Conservation (phyloP, 2,888 invertebrate species). For the Antitype chi region DNA sequence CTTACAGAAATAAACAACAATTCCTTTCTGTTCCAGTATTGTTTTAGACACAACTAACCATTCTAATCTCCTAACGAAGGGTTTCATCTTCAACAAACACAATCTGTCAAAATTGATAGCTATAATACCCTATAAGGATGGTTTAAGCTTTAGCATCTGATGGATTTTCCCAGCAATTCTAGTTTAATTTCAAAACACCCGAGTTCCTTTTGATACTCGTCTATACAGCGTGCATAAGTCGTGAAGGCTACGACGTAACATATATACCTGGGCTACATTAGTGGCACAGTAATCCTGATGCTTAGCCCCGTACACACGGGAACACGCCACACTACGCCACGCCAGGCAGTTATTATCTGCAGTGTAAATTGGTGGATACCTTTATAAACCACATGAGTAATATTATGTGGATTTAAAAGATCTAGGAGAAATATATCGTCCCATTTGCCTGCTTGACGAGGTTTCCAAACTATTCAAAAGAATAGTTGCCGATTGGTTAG, state of each 20-base stretch:
- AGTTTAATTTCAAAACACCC: background rate
- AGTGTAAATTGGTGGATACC: slow-evolving; percentile 43
- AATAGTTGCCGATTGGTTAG: no score
- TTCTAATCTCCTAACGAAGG: background rate
- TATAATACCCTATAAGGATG: background rate
- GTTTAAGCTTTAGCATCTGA: background rate
- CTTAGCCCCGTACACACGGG: slow-evolving; percentile 44
- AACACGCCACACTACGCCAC: background rate
- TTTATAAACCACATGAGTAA: slow-evolving; percentile 26
- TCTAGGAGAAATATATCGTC: background rate
- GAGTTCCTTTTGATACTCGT: background rate
- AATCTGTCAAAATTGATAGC: background rate
- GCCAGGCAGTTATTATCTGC: slow-evolving; percentile 31
- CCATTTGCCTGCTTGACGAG: no score
- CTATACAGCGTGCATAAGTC: background rate
- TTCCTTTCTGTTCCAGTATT: background rate
- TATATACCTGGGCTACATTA: slow-evolving; percentile 34
- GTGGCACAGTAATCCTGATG: slow-evolving; percentile 48
- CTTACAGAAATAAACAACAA: background rate
- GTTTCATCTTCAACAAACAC: background rate
- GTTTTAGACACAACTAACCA: background rate
- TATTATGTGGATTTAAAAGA: slow-evolving; percentile 12
- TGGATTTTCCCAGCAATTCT: background rate
- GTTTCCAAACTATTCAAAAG: no score
- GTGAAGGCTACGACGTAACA: slow-evolving; percentile 14